phyloP scores from a whole-genome alignment of 2,113 vertebrate genomes.

The Condylura cristata region DNA sequence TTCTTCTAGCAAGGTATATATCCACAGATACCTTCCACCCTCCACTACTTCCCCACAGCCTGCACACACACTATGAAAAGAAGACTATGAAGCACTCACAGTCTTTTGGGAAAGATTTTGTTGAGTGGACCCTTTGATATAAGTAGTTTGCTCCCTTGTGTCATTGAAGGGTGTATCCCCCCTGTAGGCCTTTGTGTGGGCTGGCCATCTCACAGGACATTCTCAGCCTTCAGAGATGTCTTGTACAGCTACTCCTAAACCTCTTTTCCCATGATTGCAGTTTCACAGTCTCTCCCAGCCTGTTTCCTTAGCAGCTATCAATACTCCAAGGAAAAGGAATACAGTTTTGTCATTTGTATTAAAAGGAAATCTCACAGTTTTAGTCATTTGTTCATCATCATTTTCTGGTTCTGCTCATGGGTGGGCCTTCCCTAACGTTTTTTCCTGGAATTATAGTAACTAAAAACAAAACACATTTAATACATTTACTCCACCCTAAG shows the following conservation, averaged over 20 bases:
- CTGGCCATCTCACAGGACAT: neutral
- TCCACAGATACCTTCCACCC: neutral
- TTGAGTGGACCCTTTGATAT: neutral
- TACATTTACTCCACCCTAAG: neutral
- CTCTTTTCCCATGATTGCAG: neutral
- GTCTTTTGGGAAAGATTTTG: neutral
- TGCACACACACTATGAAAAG: neutral
- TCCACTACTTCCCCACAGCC: neutral
- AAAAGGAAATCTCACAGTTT: neutral
- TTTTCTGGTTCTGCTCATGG: neutral
- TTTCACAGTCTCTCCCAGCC: neutral
- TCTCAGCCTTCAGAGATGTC: neutral
- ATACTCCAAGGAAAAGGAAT: neutral
- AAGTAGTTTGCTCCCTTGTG: neutral
- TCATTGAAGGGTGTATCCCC: neutral
- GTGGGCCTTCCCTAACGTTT: neutral
- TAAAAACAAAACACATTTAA: neutral
- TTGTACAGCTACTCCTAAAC: too few relatives aligned
- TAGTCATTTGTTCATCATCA: neutral
- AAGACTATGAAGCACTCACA: neutral
- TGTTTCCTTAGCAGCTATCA: neutral
- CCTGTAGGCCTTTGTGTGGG: too few relatives aligned
- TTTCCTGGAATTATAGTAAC: neutral
- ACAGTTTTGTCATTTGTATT: neutral
- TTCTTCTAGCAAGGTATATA: neutral